Evolutionary conservation across 2,888 invertebrate genomes (phyloP).

Genomic region (Metopia argyrocephala): DNA sequence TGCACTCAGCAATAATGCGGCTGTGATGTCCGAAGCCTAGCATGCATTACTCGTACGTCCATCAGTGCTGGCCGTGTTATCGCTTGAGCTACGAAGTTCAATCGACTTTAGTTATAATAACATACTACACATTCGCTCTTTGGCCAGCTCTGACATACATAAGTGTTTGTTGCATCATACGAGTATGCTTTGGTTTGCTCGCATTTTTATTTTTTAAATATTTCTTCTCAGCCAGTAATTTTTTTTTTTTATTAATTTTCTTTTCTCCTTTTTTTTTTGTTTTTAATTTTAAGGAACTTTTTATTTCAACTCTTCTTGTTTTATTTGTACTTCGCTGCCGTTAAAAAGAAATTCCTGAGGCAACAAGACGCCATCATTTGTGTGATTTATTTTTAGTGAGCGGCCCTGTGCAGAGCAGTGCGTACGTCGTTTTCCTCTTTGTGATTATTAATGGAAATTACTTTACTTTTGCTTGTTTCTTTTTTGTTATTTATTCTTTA

Average conservation of each 20-base stretch:
- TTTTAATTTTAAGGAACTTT: constrained; percentile 28
- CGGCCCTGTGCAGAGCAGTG: constrained; percentile 3
- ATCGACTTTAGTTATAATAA: too few species aligned
- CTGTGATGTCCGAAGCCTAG: too few species aligned
- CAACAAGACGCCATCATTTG: constrained; percentile 63
- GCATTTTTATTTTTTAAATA: too few species aligned
- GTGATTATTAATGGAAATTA: constrained; percentile 61
- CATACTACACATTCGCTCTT: too few species aligned
- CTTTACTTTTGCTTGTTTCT: constrained; percentile 38
- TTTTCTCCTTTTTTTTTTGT: constrained; percentile 30
- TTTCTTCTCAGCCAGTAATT: too few species aligned
- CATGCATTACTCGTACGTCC: too few species aligned
- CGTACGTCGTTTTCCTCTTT: constrained; percentile 13
- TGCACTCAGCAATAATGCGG: too few species aligned
- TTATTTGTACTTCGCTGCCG: constrained; percentile 19
- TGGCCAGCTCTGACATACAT: too few species aligned
- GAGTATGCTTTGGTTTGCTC: too few species aligned
- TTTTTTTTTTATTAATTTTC: constrained; percentile 1
- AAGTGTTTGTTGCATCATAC: too few species aligned
- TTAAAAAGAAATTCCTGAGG: constrained; percentile 62
- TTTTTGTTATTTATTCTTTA: background rate
- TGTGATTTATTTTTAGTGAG: constrained; percentile 66
- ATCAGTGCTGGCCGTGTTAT: too few species aligned
- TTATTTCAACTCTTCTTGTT: constrained; percentile 21
- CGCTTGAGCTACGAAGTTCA: too few species aligned